phyloP scores from a whole-genome alignment of 2,888 invertebrate species.

The Tiliacea aurago region DNA sequence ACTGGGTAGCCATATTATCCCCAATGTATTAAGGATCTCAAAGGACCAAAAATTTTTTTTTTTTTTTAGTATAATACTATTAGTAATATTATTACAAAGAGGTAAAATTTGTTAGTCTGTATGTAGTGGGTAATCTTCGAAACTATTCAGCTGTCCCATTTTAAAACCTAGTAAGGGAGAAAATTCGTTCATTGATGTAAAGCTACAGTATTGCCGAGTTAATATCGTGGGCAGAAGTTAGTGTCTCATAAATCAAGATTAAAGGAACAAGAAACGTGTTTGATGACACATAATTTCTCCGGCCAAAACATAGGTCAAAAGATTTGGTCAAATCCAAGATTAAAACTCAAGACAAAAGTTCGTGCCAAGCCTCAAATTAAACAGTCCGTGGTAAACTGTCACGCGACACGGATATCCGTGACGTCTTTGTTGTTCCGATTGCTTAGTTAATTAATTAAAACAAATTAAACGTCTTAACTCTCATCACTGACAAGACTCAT shows the following conservation, averaged over 20 bases:
- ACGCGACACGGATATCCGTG: conserved; percentile 76
- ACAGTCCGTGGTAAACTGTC: conserved; percentile 52
- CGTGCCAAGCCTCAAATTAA: conserved; percentile 33
- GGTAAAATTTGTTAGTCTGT: too few relatives aligned
- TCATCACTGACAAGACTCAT: background rate
- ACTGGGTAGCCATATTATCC: too few relatives aligned
- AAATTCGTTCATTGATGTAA: too few relatives aligned
- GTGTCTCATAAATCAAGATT: background rate
- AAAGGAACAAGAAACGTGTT: background rate
- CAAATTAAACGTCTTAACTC: background rate
- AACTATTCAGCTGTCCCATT: too few relatives aligned
- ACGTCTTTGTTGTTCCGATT: conserved; percentile 74
- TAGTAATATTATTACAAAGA: too few relatives aligned
- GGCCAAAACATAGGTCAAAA: background rate
- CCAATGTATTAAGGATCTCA: too few relatives aligned
- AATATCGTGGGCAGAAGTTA: too few relatives aligned
- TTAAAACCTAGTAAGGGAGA: too few relatives aligned
- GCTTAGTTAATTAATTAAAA: conserved; percentile 74
- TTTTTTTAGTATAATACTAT: too few relatives aligned
- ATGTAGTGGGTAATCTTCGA: too few relatives aligned
- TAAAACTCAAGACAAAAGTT: background rate
- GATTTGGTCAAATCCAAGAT: background rate
- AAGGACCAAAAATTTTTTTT: too few relatives aligned
- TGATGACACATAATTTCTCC: background rate
- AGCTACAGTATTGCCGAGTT: too few relatives aligned